Percentiles rank a stretch among this genome's conserved stretches.
Evolutionary conservation across 1,140 invertebrate species (phyloP).

Genomic region (Varroa destructor): DNA sequence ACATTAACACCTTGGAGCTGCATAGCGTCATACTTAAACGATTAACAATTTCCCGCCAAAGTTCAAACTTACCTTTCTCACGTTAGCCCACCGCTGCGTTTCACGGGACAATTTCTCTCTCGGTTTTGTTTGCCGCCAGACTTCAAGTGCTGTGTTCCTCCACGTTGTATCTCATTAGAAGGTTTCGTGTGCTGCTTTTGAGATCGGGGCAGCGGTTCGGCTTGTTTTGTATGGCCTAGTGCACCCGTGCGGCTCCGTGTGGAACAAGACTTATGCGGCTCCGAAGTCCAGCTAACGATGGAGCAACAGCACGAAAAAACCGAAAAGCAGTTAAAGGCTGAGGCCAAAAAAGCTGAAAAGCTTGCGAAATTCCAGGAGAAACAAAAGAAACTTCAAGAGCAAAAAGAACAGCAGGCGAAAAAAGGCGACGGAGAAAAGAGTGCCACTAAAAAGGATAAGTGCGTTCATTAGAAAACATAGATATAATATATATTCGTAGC

Average conservation of each 20-base stretch:
- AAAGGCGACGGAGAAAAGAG: constrained; percentile 44
- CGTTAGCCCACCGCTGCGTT: no score
- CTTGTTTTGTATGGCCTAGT: no score
- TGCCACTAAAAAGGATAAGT: constrained; percentile 38
- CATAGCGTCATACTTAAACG: no score
- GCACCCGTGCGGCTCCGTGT: neutral
- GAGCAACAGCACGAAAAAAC: constrained; percentile 49
- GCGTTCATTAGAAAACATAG: neutral
- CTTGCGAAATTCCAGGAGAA: constrained; percentile 82
- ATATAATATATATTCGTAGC: neutral
- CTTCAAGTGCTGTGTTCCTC: no score
- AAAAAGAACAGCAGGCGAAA: constrained; percentile 40
- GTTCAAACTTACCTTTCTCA: no score
- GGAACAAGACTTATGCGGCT: neutral
- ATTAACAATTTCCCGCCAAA: no score
- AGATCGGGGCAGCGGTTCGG: no score
- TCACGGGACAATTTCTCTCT: no score
- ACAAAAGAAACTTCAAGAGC: constrained; percentile 48
- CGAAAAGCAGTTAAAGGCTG: constrained; percentile 74
- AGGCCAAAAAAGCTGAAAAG: constrained; percentile 73
- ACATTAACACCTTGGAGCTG: no score
- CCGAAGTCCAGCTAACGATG: neutral
- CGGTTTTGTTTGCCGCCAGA: no score
- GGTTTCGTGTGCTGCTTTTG: no score
- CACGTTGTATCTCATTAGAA: no score